phyloP scores from a whole-genome alignment of 2,888 invertebrate genomes.

The Drosophila pseudotakahashii region DNA sequence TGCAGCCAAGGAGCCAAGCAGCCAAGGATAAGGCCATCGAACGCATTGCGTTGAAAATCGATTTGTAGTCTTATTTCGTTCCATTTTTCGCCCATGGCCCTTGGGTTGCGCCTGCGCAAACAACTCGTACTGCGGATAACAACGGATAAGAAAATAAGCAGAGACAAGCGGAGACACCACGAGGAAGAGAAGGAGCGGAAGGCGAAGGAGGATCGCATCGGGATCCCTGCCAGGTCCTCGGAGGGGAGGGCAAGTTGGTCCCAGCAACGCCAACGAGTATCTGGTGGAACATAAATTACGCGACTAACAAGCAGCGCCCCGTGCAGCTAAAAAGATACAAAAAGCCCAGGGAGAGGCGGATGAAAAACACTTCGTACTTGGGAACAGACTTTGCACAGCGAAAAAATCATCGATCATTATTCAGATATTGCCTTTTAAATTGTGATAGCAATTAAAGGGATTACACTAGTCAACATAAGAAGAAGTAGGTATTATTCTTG shows the following conservation, averaged over 20 bases:
- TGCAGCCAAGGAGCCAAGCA: slow-evolving; percentile 19
- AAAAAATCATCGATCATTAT: slow-evolving; percentile 9
- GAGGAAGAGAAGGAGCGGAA: slow-evolving; percentile 51
- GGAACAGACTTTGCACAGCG: slow-evolving; percentile 52
- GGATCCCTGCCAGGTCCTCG: slow-evolving; percentile 19
- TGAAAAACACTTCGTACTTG: slow-evolving; percentile 56
- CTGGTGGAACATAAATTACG: slow-evolving; percentile 83
- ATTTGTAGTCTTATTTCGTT: slow-evolving; percentile 71
- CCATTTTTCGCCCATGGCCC: slow-evolving; percentile 36
- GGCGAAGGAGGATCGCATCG: slow-evolving; percentile 10
- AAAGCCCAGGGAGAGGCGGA: slow-evolving; percentile 32
- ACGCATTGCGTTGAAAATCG: slow-evolving; percentile 83
- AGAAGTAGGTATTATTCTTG: too few relatives aligned
- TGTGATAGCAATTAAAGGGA: not conserved
- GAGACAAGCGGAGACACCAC: slow-evolving; percentile 72
- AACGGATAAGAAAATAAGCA: slow-evolving; percentile 80
- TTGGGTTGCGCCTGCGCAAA: slow-evolving; percentile 83
- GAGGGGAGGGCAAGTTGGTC: slow-evolving; percentile 11
- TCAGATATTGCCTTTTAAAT: not conserved
- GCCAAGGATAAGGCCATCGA: slow-evolving; percentile 19
- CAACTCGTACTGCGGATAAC: slow-evolving; percentile 78
- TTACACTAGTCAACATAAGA: not conserved
- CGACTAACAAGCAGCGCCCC: slow-evolving; percentile 82
- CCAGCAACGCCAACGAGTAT: slow-evolving; percentile 81
- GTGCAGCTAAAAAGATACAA: slow-evolving; percentile 71